phyloP scores from a whole-genome alignment of 2,888 invertebrate species.

The Fragum whitleyi region DNA sequence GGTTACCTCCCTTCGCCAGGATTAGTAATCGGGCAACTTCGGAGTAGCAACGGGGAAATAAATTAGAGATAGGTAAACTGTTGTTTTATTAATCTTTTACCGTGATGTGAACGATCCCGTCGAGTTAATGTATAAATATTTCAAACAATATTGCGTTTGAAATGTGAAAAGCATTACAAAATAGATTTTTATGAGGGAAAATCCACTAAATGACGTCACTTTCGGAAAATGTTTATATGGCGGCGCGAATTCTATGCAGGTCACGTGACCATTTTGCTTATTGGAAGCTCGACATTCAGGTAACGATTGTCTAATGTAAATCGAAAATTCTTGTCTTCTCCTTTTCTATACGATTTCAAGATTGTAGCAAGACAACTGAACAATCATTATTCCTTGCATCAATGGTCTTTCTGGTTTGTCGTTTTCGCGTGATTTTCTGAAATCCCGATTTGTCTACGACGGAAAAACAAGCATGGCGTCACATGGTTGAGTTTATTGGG shows the following conservation, averaged over 20 bases:
- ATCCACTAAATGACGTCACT: slow-evolving; percentile 70
- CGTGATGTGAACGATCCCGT: too few species aligned
- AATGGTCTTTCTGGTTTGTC: not conserved
- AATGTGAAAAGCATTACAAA: not conserved
- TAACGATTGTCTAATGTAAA: slow-evolving; percentile 57
- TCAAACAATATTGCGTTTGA: too few species aligned
- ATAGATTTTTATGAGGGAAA: slow-evolving; percentile 16
- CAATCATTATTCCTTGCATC: not conserved
- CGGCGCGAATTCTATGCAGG: slow-evolving; percentile 68
- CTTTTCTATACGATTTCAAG: not conserved
- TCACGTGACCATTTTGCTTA: slow-evolving; percentile 81
- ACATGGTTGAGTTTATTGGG: slow-evolving; percentile 70
- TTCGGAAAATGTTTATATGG: slow-evolving; percentile 72
- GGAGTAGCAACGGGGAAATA: slow-evolving; percentile 7
- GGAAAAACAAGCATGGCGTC: slow-evolving; percentile 80
- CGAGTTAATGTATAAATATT: too few species aligned
- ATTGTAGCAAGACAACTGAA: not conserved
- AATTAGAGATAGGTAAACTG: not conserved
- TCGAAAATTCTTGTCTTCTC: slow-evolving; percentile 16
- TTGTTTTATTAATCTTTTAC: too few species aligned
- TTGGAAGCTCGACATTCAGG: slow-evolving; percentile 79
- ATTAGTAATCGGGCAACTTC: slow-evolving; percentile 5
- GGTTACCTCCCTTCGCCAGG: slow-evolving; percentile 11
- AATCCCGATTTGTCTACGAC: slow-evolving; percentile 2
- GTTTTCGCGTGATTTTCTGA: not conserved